A percentile compares a stretch with the other conserved stretches of the same genome.
Evolutionary conservation across 2,113 vertebrate genomes (phyloP).

Genomic region (Forbesichthys papilliferus): DNA sequence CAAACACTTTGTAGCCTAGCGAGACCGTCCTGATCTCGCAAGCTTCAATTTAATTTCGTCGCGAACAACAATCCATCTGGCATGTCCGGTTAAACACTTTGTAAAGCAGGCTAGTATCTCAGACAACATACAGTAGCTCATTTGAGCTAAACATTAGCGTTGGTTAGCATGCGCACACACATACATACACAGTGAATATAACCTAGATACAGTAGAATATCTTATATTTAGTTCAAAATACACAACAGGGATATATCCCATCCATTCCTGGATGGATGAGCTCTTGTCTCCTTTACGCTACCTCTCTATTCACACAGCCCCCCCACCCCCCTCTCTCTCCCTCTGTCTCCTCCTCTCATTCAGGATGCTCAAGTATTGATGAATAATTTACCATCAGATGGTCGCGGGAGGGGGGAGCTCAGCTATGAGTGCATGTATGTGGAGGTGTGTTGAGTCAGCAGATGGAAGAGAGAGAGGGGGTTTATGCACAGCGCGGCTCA

Average conservation of each 20-base stretch:
- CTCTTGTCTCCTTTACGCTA: slow-evolving; percentile 23
- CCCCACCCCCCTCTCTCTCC: neutral
- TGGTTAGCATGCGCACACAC: too few species aligned
- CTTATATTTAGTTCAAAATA: too few species aligned
- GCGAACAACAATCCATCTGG: too few species aligned
- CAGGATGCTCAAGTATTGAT: slow-evolving; percentile 72
- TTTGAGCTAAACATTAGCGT: too few species aligned
- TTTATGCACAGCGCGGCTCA: slow-evolving; percentile 51
- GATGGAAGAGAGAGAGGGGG: slow-evolving; percentile 39
- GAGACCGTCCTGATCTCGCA: too few species aligned
- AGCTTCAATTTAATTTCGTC: too few species aligned
- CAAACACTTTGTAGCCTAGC: too few species aligned
- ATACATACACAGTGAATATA: too few species aligned
- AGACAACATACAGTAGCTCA: too few species aligned
- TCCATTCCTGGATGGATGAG: neutral
- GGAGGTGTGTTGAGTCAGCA: slow-evolving; percentile 59
- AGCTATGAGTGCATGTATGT: slow-evolving; percentile 42
- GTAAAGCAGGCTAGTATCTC: too few species aligned
- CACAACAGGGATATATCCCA: neutral
- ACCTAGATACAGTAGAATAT: too few species aligned
- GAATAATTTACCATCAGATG: slow-evolving; percentile 69
- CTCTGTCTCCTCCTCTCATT: slow-evolving; percentile 35
- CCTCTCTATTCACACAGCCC: neutral
- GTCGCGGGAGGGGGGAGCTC: slow-evolving; percentile 21
- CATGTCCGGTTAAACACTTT: too few species aligned